Conservation (phyloP, 1,140 invertebrate genomes). For the Drosophila aff. region DNA sequence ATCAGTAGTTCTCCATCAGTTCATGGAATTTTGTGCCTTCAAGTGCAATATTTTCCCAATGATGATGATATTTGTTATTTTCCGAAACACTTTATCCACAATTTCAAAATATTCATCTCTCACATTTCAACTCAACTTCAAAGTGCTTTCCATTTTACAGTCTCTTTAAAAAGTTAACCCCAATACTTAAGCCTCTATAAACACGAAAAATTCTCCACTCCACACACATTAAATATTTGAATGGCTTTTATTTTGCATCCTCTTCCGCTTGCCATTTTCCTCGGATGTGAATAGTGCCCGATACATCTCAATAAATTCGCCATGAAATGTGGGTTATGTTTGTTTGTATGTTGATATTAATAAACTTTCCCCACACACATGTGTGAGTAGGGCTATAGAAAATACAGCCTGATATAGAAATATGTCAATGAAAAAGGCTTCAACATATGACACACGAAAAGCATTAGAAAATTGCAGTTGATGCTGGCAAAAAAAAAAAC, state of each 20-base stretch:
- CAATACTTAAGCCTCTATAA: constrained; percentile 23
- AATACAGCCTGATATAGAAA: constrained; percentile 34
- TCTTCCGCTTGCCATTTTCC: constrained; percentile 31
- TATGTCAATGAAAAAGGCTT: constrained; percentile 49
- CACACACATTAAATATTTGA: constrained; percentile 30
- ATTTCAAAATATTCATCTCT: not conserved
- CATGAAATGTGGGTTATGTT: constrained; percentile 55
- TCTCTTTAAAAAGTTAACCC: constrained; percentile 22
- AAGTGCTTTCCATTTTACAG: not conserved
- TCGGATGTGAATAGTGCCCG: constrained; percentile 25
- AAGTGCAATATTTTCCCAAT: constrained; percentile 26
- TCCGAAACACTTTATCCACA: too few species aligned
- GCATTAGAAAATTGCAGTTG: constrained; percentile 64
- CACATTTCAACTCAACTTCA: not conserved
- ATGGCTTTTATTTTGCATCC: constrained; percentile 41
- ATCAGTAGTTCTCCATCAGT: constrained; percentile 27
- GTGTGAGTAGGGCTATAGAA: constrained; percentile 20
- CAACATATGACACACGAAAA: constrained; percentile 18
- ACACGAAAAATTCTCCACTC: constrained; percentile 7
- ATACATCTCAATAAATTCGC: constrained; percentile 52
- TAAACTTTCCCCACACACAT: constrained; percentile 29
- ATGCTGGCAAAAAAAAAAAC: constrained; percentile 28
- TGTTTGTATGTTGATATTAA: constrained; percentile 43
- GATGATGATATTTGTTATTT: constrained; percentile 1
- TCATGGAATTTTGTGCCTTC: constrained; percentile 19